Base-by-base conservation (phyloP, 2,113 vertebrate genomes). In the Ceyx cyanopectus region DNA sequence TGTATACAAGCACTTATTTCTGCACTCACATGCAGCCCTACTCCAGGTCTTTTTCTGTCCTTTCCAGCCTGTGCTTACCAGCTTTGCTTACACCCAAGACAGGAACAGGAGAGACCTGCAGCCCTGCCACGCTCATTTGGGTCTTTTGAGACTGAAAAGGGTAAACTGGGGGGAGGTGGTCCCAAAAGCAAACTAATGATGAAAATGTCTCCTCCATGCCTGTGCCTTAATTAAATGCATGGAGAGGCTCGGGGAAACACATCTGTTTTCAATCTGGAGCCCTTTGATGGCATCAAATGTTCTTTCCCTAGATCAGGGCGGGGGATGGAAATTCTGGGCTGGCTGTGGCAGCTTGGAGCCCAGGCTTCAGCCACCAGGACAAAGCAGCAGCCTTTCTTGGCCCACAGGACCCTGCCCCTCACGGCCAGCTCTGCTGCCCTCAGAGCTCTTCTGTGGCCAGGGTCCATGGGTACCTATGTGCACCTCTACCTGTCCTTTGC, bases 231-330 rank as follows among this genome's bases (percentile, higher is more conserved):
- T 99, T 99, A 99, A 99, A 99, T 99, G 98, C 98, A 98, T 98
- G 98, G 99, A 99, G 98, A 98, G 98, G 98, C 96, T 98, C 94
- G 97, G 97, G 95, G 97, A 97, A 97, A 95, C 97, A 99, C 99
- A 99, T 99, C 99, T 99, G 99, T 98, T 99, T 99, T 98, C 98
- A 99, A 99, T 99, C 98, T 97, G 95, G 96, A 96, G 97, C 95
- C 97, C 99, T 99, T 99, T 99, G 99, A 99, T 99, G 99, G 99
- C 99, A 99, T 99, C 99, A 99, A 99, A 98, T 99, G 99, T 98
- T 98, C 98, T 99, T 99, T 98, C 98, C 98, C 98, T 98, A 98
- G 98, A 99, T 99, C 98, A 85, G 96, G 32, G 12, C 9, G 14
- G 57, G 96, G 98, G 98, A 98, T 99, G 98, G 98, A 98, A 98